phyloP scores from a whole-genome alignment of 2,888 invertebrate species.

The Antheraea yamamai region DNA sequence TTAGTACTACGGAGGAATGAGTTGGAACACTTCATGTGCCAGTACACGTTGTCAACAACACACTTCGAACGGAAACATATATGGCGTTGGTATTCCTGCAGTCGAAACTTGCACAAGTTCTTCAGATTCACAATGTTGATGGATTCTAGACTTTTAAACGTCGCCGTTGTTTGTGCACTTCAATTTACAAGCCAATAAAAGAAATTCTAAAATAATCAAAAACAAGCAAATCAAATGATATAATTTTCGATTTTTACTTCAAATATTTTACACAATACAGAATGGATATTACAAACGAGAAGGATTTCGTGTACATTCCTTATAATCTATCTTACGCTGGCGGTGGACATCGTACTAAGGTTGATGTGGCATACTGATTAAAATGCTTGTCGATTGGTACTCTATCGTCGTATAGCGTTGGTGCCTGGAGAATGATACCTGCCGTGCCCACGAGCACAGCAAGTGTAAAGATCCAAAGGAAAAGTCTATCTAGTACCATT shows the following conservation, averaged over 20 bases:
- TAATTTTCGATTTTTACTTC: neutral
- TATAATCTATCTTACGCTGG: constrained; percentile 33
- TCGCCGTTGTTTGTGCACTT: neutral
- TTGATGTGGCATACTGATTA: constrained; percentile 94
- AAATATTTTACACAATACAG: neutral
- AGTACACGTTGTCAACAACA: no score
- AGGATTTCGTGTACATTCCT: neutral
- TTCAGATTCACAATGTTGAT: no score
- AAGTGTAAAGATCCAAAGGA: constrained; percentile 98
- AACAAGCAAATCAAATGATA: neutral
- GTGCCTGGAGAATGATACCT: constrained; percentile 96
- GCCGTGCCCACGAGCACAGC: constrained; percentile 97
- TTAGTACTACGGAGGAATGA: no score
- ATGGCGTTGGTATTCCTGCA: no score
- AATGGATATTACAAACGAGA: neutral
- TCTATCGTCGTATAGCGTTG: constrained; percentile 95
- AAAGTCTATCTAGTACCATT: constrained; percentile 97
- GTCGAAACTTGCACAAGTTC: no score
- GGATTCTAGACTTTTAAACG: neutral
- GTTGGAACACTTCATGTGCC: no score
- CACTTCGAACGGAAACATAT: no score
- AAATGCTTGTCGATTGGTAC: constrained; percentile 93
- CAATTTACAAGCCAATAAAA: neutral
- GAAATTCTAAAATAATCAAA: neutral
- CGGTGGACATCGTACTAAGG: constrained; percentile 85